phyloP scores from a whole-genome alignment of 2,888 invertebrate species.

The Atrina japonica region DNA sequence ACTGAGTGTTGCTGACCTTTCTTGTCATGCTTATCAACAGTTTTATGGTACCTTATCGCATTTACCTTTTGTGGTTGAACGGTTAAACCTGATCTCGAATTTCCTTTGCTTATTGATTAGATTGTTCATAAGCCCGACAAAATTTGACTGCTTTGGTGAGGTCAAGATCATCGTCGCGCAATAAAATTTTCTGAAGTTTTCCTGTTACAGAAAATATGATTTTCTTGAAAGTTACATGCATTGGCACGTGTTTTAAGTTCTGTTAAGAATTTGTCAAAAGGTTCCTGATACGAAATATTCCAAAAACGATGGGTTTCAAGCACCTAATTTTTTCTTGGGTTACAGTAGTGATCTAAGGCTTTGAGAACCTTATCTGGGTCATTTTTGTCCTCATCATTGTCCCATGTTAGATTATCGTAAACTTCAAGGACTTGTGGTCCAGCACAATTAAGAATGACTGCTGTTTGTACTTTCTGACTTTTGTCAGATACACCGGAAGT shows the following conservation, averaged over 20 bases:
- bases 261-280: conserved; percentile 30
- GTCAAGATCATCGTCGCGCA: conserved; percentile 20
- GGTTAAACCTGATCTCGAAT: conserved; percentile 15
- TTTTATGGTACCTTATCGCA: no score
- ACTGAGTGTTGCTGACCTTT: background rate
- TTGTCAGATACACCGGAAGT: background rate
- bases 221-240: conserved; percentile 32
- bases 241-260: conserved; percentile 18
- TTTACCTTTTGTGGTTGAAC: no score
- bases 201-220: conserved; percentile 21
- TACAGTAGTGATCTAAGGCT: conserved; percentile 25
- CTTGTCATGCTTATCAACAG: no score
- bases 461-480: background rate
- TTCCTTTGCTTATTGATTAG: conserved; percentile 18
- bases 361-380: conserved; percentile 8
- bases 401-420: no score
- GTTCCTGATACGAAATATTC: conserved; percentile 19
- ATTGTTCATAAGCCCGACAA: conserved; percentile 29
- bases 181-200: conserved; percentile 26
- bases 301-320: conserved; percentile 22
- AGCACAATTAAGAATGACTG: no score
- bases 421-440: conserved; percentile 3
- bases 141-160: conserved; percentile 24
- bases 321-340: conserved; percentile 26
- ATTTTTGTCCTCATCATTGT: background rate